Conservation (phyloP, 2,797 vertebrate species). For the Chelidonichthys spinosus region DNA sequence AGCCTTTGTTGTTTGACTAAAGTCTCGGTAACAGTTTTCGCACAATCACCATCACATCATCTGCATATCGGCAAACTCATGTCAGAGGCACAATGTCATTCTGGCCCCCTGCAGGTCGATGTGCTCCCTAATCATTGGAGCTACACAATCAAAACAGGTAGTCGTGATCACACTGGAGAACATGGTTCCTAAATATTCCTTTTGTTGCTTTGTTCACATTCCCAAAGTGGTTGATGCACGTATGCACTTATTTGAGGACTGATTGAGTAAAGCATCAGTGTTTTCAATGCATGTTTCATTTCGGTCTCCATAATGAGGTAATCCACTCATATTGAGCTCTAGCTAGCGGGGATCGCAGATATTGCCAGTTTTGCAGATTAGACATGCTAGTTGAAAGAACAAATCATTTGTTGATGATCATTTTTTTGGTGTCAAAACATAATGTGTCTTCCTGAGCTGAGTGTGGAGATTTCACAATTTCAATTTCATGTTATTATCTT, state of each 20-base stretch:
- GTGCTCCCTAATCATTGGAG: conserved; percentile 2
- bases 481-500: neutral
- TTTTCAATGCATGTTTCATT: neutral
- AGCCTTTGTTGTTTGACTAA: neutral
- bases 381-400: neutral
- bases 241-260: neutral
- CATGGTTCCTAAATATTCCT: neutral
- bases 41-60: neutral
- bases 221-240: neutral
- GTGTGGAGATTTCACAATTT: neutral
- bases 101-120: neutral
- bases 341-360: neutral
- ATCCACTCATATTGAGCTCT: no score
- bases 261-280: no score
- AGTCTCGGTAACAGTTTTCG: neutral
- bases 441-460: neutral
- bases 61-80: conserved; percentile 1
- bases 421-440: neutral
- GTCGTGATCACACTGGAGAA: conserved; percentile 42
- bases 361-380: neutral
- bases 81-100: neutral
- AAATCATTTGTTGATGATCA: neutral
- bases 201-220: conserved; percentile 28
- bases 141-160: conserved; percentile 12
- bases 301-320: neutral